phyloP scores from a whole-genome alignment of 1,140 invertebrate species.

The Drosophila rufa region DNA sequence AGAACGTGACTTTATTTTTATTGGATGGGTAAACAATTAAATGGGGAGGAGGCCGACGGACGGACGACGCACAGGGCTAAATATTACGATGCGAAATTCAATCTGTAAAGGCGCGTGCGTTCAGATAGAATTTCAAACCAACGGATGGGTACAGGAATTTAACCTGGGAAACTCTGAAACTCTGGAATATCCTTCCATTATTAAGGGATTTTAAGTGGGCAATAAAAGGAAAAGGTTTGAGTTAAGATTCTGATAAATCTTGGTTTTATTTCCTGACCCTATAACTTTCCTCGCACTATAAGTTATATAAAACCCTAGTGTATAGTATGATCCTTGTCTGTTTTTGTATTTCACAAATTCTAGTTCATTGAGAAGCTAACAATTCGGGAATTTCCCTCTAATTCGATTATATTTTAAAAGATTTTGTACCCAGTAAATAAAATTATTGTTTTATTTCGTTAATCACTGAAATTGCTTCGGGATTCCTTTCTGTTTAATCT shows the following conservation, averaged over 20 bases:
- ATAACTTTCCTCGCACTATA: too few relatives aligned
- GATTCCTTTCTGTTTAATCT: not conserved
- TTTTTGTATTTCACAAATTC: too few relatives aligned
- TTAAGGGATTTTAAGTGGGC: too few relatives aligned
- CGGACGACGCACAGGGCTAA: conserved; percentile 11
- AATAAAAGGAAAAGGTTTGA: too few relatives aligned
- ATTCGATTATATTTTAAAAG: not conserved
- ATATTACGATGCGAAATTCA: conserved; percentile 28
- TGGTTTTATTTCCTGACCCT: too few relatives aligned
- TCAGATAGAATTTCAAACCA: not conserved
- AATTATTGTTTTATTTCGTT: not conserved
- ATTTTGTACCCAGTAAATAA: not conserved
- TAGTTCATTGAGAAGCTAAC: too few relatives aligned
- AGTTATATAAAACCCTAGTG: too few relatives aligned
- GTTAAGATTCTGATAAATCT: too few relatives aligned
- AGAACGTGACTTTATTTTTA: conserved; percentile 79
- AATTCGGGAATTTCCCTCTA: too few relatives aligned
- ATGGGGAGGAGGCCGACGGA: conserved; percentile 12
- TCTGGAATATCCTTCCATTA: too few relatives aligned
- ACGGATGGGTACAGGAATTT: conserved; percentile 1
- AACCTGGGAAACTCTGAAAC: not conserved
- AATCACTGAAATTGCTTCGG: not conserved
- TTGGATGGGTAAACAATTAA: conserved; percentile 59
- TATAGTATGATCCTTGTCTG: too few relatives aligned
- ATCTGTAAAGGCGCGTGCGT: conserved; percentile 36